Evolutionary conservation across 92 coral and sea anemone species (phyloP).

Genomic region (Desmophyllum pertusum): DNA sequence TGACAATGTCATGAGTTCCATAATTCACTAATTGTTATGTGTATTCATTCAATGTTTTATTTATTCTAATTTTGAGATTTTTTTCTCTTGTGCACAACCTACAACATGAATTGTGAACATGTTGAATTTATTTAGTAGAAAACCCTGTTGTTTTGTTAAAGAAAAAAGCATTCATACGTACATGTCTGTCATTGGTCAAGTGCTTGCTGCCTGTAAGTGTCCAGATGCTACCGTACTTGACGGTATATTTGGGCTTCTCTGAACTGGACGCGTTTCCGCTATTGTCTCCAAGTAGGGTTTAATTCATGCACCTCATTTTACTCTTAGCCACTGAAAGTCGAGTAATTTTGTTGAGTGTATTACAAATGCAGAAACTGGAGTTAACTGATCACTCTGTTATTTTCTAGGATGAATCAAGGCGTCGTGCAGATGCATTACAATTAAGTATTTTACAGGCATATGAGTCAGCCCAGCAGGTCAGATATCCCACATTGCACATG

Average conservation of each 20-base stretch:
- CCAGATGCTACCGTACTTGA: no score
- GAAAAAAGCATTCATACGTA: no score
- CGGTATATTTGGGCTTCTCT: no score
- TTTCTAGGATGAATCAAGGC: constrained; percentile 79
- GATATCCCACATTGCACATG: background rate
- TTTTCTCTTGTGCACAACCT: no score
- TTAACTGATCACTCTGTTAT: background rate
- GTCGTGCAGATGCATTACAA: constrained; percentile 72
- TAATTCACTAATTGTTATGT: background rate
- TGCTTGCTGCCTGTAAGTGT: no score
- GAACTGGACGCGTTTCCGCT: no score
- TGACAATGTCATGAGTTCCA: background rate
- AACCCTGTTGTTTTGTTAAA: no score
- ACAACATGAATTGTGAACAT: no score
- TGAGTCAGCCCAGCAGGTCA: constrained; percentile 80
- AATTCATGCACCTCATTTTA: no score
- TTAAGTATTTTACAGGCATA: constrained; percentile 74
- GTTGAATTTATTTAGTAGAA: no score
- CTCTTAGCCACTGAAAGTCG: background rate
- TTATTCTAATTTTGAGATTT: background rate
- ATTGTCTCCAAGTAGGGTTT: no score
- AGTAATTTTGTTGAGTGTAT: background rate
- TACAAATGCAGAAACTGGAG: background rate
- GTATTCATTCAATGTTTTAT: background rate
- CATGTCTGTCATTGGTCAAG: no score